These are phyloP conservation scores for Atherinomorus stipes DNA, from an alignment of 2,113 vertebrate species.

Conservation along the genomic window DNA sequence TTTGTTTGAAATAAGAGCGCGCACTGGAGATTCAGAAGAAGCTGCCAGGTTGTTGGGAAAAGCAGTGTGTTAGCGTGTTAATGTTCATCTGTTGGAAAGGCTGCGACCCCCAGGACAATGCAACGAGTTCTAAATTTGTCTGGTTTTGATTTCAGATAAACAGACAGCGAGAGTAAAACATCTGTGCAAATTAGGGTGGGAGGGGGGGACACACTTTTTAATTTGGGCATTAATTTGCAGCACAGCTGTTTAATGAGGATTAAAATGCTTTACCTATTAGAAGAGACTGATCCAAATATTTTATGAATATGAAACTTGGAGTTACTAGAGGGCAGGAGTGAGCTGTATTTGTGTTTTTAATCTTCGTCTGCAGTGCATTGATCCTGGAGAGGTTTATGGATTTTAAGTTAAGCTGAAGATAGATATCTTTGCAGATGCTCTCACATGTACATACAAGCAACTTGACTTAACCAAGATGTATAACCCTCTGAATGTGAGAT, in stretches of 20 bases:
- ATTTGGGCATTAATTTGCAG: constrained; percentile 56
- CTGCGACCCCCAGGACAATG: background rate
- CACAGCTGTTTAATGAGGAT: constrained; percentile 64
- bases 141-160: constrained; percentile 53
- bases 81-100: constrained; percentile 41
- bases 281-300: constrained; percentile 37
- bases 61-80: constrained; percentile 46
- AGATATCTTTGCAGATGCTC: constrained; percentile 47
- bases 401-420: constrained; percentile 39
- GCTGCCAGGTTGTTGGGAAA: constrained; percentile 67
- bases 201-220: constrained; percentile 16
- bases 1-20: constrained; percentile 69
- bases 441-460: constrained; percentile 28
- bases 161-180: constrained; percentile 10
- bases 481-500: constrained; percentile 43
- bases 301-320: constrained; percentile 23
- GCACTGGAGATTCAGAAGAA: constrained; percentile 56
- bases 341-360: constrained; percentile 53
- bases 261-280: constrained; percentile 43
- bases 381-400: constrained; percentile 18
- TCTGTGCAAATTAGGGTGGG: constrained; percentile 27
- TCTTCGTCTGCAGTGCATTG: constrained; percentile 4
- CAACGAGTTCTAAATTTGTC: constrained; percentile 25
- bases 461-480: constrained; percentile 29
- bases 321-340: constrained; percentile 77